phyloP scores from a whole-genome alignment of 2,888 invertebrate genomes.

The Phortica magna region DNA sequence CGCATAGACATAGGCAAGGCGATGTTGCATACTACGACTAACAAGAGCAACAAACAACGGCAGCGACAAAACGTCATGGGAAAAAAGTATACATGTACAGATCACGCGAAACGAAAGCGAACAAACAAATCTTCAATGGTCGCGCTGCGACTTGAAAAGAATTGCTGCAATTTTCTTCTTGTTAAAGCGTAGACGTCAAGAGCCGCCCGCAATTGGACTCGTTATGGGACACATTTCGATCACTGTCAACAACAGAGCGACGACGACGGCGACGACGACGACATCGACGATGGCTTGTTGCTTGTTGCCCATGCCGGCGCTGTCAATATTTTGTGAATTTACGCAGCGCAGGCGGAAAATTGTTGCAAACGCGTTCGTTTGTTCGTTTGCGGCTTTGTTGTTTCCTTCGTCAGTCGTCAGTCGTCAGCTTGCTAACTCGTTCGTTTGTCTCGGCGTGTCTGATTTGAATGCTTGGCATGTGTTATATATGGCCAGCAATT shows the following conservation, averaged over 20 bases:
- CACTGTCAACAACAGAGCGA: slow-evolving; percentile 66
- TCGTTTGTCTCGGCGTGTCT: slow-evolving; percentile 23
- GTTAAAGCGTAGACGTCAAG: slow-evolving; percentile 69
- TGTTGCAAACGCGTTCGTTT: slow-evolving; percentile 46
- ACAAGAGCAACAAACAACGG: slow-evolving; percentile 11
- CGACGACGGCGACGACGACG: slow-evolving; percentile 1
- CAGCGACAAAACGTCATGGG: slow-evolving; percentile 20
- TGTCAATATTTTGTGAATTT: slow-evolving; percentile 76
- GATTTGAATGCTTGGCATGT: slow-evolving; percentile 58
- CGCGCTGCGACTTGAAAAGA: slow-evolving; percentile 67
- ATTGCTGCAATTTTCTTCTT: slow-evolving; percentile 76
- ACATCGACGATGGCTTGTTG: neutral
- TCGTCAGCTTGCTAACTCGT: neutral
- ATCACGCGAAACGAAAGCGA: slow-evolving; percentile 5
- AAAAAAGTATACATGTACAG: neutral
- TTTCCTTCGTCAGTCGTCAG: neutral
- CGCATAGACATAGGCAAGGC: slow-evolving; percentile 59
- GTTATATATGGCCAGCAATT: slow-evolving; percentile 73
- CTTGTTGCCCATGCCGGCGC: slow-evolving; percentile 46
- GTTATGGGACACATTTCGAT: slow-evolving; percentile 75
- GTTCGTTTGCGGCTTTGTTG: neutral
- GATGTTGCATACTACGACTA: neutral
- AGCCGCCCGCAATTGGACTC: slow-evolving; percentile 74
- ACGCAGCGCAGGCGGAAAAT: slow-evolving; percentile 63
- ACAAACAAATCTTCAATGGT: slow-evolving; percentile 34